phyloP scores from a whole-genome alignment of 1,140 invertebrate genomes.

The Pissodes strobi region DNA sequence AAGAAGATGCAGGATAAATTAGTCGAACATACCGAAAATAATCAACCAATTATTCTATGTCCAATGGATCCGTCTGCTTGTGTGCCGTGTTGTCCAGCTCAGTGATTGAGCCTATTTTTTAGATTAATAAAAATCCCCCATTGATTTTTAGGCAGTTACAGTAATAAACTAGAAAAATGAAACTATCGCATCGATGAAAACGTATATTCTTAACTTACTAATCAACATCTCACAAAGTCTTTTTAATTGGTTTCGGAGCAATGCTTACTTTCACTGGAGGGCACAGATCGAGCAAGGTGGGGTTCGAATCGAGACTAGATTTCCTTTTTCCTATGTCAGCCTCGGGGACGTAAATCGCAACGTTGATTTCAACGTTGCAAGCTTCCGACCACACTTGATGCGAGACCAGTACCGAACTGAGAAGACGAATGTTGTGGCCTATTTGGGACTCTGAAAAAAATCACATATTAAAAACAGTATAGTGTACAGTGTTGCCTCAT shows the following conservation, averaged over 20 bases:
- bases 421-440: conserved; percentile 72
- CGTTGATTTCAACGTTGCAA: conserved; percentile 83
- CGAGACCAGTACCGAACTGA: conserved; percentile 85
- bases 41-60: too few relatives aligned
- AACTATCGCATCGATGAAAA: too few relatives aligned
- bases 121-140: too few relatives aligned
- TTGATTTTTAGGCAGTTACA: too few relatives aligned
- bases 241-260: conserved; percentile 84
- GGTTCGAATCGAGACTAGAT: conserved; percentile 61
- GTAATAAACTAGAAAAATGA: too few relatives aligned
- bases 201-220: background rate
- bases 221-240: conserved; percentile 43
- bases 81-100: too few relatives aligned
- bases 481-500: too few relatives aligned
- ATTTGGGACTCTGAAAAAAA: conserved; percentile 43
- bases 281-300: conserved; percentile 79
- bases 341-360: conserved; percentile 79
- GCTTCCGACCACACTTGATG: conserved; percentile 90
- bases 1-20: too few relatives aligned
- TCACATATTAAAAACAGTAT: too few relatives aligned
- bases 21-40: too few relatives aligned
- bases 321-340: conserved; percentile 62
- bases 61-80: too few relatives aligned
- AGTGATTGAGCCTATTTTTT: too few relatives aligned
- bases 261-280: conserved; percentile 89